Conservation (phyloP, 53 echinoderm and acorn worm species). For the Hippasteria phrygiana region DNA sequence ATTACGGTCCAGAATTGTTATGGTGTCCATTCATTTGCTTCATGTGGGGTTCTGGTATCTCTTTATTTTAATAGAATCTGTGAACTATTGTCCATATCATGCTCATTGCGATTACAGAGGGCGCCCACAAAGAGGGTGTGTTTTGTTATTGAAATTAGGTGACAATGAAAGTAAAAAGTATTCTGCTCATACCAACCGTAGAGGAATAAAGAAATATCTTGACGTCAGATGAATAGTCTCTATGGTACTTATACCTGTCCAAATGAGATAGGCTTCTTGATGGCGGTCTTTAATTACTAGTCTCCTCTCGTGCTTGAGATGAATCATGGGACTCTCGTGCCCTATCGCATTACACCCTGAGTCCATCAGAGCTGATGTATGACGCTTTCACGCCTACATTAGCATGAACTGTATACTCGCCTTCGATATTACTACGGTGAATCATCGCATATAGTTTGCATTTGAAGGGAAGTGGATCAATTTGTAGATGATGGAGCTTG, state of each 20-base stretch:
- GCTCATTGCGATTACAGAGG: too few species aligned
- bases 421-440: conserved; percentile 14
- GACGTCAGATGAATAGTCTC: neutral
- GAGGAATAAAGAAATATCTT: too few species aligned
- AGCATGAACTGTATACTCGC: neutral
- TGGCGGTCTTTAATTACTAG: neutral
- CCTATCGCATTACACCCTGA: conserved; percentile 32
- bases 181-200: too few species aligned
- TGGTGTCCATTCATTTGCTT: too few species aligned
- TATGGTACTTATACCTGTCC: neutral
- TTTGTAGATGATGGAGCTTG: too few species aligned
- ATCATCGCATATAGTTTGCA: conserved; percentile 33
- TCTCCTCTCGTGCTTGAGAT: conserved; percentile 3
- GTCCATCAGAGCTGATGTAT: conserved; percentile 15
- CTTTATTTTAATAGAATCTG: too few species aligned
- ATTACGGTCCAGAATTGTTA: too few species aligned
- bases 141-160: too few species aligned
- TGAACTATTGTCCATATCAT: too few species aligned
- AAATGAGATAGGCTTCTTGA: neutral
- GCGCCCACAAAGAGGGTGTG: too few species aligned
- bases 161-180: too few species aligned
- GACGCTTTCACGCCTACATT: conserved; percentile 25
- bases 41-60: too few species aligned
- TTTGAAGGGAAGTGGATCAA: neutral
- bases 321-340: conserved; percentile 28